Evolutionary conservation across 2,113 vertebrate species (phyloP), one percentile per base, ranked within the genome.

Genomic region (Galemys pyrenaicus): DNA sequence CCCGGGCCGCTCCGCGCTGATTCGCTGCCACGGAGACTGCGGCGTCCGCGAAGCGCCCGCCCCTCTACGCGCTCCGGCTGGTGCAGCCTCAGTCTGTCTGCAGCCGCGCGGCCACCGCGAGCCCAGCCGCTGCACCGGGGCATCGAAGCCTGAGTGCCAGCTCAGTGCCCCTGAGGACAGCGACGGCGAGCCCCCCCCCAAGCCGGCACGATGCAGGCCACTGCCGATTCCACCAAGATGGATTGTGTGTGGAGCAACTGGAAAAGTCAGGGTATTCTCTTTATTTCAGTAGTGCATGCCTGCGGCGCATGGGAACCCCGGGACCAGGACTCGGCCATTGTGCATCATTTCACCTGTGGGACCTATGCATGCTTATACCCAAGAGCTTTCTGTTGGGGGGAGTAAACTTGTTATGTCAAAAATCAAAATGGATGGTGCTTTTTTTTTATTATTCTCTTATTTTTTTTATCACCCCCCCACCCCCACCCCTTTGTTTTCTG

Each of bases 201-300:
- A 87, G 82, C 93, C 94, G 51, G 97, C 99, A 98, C 98, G 97
- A 99, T 99, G 99, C 99, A 99, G 99, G 99, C 99, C 98, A 98
- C 98, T 95, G 97, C 99, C 86, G 99, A 99, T 95, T 98, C 98
- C 96, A 99, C 98, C 97, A 99, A 99, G 99, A 99, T 99, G 99
- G 99, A 99, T 89, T 98, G 99, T 98, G 98, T 99, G 92, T 99
- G 99, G 99, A 99, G 98, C 99, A 98, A 99, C 98, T 99, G 99
- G 99, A 99, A 99, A 98, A 99, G 99, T 98, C 99, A 99, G 99
- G 99, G 99, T 99, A 99, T 98, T 97, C 80, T 97, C 74, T 98
- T 97, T 98, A 2, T 98, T 98, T 98, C 95, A 1, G 97, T 98
- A 97, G 97, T 98, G 98, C 98, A 98, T 97, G 98, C 97, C 89